Conservation (phyloP, 53 echinoderm and acorn worm genomes). For the Paelopatides confundens region DNA sequence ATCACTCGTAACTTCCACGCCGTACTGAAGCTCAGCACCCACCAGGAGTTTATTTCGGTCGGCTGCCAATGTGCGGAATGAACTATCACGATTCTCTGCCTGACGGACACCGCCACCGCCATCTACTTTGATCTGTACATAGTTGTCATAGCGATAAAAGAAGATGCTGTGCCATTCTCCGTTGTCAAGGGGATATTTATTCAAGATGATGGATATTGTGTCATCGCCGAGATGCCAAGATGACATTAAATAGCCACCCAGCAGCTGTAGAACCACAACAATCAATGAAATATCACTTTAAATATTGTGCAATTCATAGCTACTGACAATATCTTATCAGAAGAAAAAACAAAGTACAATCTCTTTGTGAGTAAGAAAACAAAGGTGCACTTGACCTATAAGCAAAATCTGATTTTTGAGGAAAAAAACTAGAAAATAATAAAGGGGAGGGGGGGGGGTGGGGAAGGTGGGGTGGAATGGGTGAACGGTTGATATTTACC, state of each 20-base stretch:
- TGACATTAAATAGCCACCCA: conserved; percentile 63
- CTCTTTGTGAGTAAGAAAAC: too few relatives aligned
- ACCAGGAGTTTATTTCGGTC: conserved; percentile 70
- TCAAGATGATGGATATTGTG: conserved; percentile 61
- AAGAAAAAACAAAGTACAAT: too few relatives aligned
- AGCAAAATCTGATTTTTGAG: too few relatives aligned
- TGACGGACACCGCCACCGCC: conserved; percentile 94
- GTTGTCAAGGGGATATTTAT: conserved; percentile 75
- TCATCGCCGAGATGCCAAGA: conserved; percentile 92
- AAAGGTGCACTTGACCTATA: too few relatives aligned
- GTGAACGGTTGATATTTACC: conserved; percentile 48
- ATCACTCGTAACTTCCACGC: conserved; percentile 65
- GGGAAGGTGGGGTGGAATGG: too few relatives aligned
- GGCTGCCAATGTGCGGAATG: conserved; percentile 63
- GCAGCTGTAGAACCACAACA: conserved; percentile 66
- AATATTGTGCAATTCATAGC: too few relatives aligned
- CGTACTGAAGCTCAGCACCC: conserved; percentile 75
- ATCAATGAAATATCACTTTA: too few relatives aligned
- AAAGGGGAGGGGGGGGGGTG: too few relatives aligned
- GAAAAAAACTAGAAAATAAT: too few relatives aligned
- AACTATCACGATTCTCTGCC: conserved; percentile 78
- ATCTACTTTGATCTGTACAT: conserved; percentile 85
- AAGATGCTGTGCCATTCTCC: conserved; percentile 90
- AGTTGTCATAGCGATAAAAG: conserved; percentile 87
- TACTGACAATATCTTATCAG: too few relatives aligned